phyloP scores from a whole-genome alignment of 2,888 invertebrate genomes.

The Lithophane ornitopus region DNA sequence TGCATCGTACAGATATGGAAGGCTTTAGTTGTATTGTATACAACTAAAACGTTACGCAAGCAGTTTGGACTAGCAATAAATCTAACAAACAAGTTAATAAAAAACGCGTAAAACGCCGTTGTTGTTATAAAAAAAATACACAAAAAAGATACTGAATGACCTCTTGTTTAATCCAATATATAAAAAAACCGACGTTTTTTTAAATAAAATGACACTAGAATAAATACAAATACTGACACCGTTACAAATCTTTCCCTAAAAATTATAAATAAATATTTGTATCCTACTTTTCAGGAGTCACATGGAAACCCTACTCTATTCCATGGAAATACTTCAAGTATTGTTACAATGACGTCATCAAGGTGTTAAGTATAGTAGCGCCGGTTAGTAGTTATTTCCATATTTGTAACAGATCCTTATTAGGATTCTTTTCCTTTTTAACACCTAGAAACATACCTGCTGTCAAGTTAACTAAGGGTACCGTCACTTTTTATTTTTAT shows the following conservation, averaged over 20 bases:
- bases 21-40: no score
- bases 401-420: conserved; percentile 49
- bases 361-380: conserved; percentile 43
- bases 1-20: neutral
- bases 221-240: neutral
- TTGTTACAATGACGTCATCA: conserved; percentile 53
- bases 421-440: conserved; percentile 38
- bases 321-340: conserved; percentile 14
- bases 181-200: neutral
- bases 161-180: neutral
- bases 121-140: neutral
- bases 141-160: neutral
- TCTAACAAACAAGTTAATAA: neutral
- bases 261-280: no score
- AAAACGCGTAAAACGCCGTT: neutral
- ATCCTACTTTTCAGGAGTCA: neutral
- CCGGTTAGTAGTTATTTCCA: conserved; percentile 6
- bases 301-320: conserved; percentile 24
- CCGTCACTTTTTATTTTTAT: conserved; percentile 15
- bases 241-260: neutral
- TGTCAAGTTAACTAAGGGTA: neutral
- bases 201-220: neutral
- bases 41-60: neutral
- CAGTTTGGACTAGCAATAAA: neutral
- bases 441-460: conserved; percentile 16